phyloP scores from a whole-genome alignment of 2,888 invertebrate genomes.

The Spodoptera picta region DNA sequence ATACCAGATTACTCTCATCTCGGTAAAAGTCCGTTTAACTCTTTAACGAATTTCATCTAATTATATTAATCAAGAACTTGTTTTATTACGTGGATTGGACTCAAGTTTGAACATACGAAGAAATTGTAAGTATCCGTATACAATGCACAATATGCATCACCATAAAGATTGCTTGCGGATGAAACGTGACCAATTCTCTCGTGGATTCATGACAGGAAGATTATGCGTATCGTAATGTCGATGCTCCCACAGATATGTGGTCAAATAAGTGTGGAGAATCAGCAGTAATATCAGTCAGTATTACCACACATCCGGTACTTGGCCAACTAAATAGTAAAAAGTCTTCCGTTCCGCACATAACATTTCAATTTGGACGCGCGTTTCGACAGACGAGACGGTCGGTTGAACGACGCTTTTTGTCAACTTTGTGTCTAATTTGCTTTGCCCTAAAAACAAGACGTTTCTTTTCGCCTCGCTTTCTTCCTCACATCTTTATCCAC shows the following conservation, averaged over 20 bases:
- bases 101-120: constrained; percentile 20
- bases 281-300: constrained; percentile 62
- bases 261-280: constrained; percentile 62
- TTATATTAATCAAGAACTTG: constrained; percentile 51
- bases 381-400: constrained; percentile 61
- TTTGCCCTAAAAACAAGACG: constrained; percentile 68
- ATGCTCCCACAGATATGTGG: constrained; percentile 58
- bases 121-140: constrained; percentile 27
- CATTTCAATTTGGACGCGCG: constrained; percentile 77
- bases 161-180: constrained; percentile 62
- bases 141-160: constrained; percentile 44
- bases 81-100: constrained; percentile 41
- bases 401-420: constrained; percentile 72
- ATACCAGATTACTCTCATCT: constrained; percentile 54
- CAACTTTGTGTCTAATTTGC: constrained; percentile 81
- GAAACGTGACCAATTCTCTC: constrained; percentile 68
- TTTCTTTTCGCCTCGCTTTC: constrained; percentile 62
- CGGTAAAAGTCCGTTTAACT: constrained; percentile 59
- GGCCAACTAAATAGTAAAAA: constrained; percentile 77
- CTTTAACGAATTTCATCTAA: constrained; percentile 65
- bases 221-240: constrained; percentile 60
- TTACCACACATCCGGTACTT: constrained; percentile 83
- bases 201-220: constrained; percentile 53
- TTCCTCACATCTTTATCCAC: constrained; percentile 36
- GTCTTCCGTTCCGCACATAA: constrained; percentile 85